These are phyloP conservation scores for Frieseomelitta varia DNA, from an alignment of 1,140 invertebrate genomes.

Conservation along the genomic window DNA sequence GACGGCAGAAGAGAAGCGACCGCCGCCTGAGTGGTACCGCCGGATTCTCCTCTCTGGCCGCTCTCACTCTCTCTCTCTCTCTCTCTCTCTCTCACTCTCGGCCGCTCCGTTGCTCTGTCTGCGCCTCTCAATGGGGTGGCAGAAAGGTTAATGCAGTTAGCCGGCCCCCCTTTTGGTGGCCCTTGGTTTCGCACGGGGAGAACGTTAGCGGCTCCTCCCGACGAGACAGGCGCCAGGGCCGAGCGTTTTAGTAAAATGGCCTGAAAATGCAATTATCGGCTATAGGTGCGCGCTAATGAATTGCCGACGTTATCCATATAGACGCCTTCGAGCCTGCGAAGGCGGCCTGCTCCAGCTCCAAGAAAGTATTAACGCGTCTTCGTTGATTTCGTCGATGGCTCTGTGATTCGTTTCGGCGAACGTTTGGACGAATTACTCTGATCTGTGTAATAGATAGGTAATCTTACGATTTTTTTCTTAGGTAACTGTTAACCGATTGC, in stretches of 20 bases:
- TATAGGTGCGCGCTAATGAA: conserved; percentile 80
- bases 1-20: conserved; percentile 73
- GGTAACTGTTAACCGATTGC: too few relatives aligned
- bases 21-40: conserved; percentile 57
- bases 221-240: conserved; percentile 69
- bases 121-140: conserved; percentile 68
- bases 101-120: conserved; percentile 47
- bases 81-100: conserved; percentile 35
- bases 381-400: background rate
- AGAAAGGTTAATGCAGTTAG: conserved; percentile 82
- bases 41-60: conserved; percentile 47
- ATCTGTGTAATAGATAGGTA: too few relatives aligned
- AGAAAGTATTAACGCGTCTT: background rate
- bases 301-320: conserved; percentile 75
- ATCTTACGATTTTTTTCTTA: too few relatives aligned
- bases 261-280: conserved; percentile 81
- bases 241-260: conserved; percentile 80
- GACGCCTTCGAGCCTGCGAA: conserved; percentile 24
- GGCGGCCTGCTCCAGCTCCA: background rate
- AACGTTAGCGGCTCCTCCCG: conserved; percentile 72
- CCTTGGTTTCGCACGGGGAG: conserved; percentile 64
- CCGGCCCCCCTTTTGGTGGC: conserved; percentile 72
- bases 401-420: background rate
- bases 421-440: background rate
- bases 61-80: conserved; percentile 46